Evolutionary conservation across 2,888 invertebrate species (phyloP), one percentile per base, ranked within the genome.

Genomic region (Drosophila antonietae): DNA sequence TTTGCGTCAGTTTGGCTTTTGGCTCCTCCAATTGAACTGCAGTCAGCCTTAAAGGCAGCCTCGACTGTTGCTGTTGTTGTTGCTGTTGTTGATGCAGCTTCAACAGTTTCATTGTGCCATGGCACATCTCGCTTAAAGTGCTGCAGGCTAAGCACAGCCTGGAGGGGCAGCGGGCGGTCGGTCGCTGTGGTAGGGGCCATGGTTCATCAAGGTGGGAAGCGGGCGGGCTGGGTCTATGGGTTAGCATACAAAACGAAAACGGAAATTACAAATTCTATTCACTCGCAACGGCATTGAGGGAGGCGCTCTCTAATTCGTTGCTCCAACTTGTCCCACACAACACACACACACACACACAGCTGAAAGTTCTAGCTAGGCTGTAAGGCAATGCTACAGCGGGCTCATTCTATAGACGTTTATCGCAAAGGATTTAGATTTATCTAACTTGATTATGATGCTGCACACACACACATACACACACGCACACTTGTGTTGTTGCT

Each of bases 201-300:
- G 57, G 28, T 28, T 53, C 39, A 39, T 53, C 53, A 53, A 53
- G 46, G 15, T 6, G 12, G 51, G 44, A 20, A 47, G 61, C 44
- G 64, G 41, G 53, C 18, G 51, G 52, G 28, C 7, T 7, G 55
- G 20, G 53, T 43, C 62, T 64, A 43, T 64, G 72, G 80, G 81
- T 80, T 83, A 81, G 83, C 83, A 83, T 81, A 85, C 78, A 84
- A 87, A 84, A 81, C 80, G 88, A 87, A 78, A 87, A 88, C 85
- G 88, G 85, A 87, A 85, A 87, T 85, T 85, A 87, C 88, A 88
- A 85, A 84, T 85, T 85, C 85, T 87, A 85, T 85, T 85, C 85
- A 85, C 88, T 88, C 88, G 77, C 81, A 47, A 68, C 81, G 77
- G 77, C 75, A 78, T 71, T 80, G 66, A 61, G 73, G 74, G 80